A percentile compares a stretch with the other conserved stretches of the same genome.
These are phyloP conservation scores for Aphelenchoides fujianensis DNA, from an alignment of 1,140 invertebrate genomes.

Conservation along the genomic window DNA sequence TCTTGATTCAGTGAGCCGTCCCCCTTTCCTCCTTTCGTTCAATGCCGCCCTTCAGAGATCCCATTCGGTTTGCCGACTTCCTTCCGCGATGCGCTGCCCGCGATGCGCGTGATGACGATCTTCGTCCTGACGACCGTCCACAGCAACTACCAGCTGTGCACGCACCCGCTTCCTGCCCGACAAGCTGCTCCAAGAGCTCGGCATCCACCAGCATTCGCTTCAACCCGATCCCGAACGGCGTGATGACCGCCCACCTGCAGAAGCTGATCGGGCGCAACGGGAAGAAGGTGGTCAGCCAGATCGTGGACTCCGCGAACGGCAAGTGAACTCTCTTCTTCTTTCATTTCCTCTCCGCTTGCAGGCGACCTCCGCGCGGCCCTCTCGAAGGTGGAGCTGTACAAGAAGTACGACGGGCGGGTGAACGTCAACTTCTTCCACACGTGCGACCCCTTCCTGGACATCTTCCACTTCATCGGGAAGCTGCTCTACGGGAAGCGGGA, in stretches of 20 bases:
- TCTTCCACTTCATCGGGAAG: not conserved
- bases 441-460: not conserved
- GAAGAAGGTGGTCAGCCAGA: not conserved
- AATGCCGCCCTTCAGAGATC: not conserved
- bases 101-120: not conserved
- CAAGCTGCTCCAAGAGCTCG: not conserved
- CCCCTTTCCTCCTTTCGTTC: too few species aligned
- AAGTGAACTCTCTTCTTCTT: not conserved
- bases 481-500: not conserved
- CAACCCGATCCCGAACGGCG: not conserved
- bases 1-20: not conserved
- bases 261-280: not conserved
- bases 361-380: not conserved
- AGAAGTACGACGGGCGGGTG: not conserved
- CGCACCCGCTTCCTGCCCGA: not conserved
- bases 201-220: conserved; percentile 10
- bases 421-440: not conserved
- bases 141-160: not conserved
- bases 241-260: not conserved
- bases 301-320: not conserved
- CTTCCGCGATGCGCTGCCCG: not conserved
- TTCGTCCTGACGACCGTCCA: not conserved
- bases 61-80: too few species aligned
- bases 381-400: not conserved
- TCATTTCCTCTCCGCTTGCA: not conserved